These are phyloP conservation scores for Caenorhabditis plicata DNA, from an alignment of 2,888 invertebrate genomes.

Conservation along the genomic window DNA sequence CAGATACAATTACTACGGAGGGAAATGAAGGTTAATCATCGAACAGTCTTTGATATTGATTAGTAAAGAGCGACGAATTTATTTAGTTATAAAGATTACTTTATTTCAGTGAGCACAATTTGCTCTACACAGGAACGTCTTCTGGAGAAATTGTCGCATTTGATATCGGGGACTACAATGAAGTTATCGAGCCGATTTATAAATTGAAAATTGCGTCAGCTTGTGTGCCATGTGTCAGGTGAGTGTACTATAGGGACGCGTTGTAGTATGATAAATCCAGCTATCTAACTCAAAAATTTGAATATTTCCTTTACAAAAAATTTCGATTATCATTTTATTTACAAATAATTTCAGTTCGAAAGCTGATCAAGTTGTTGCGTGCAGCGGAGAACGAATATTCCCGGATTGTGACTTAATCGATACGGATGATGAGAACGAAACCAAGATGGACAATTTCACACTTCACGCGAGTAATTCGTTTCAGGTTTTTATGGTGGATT, in stretches of 20 bases:
- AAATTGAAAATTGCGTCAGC: not conserved
- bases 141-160: conserved; percentile 13
- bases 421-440: not conserved
- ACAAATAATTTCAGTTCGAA: not conserved
- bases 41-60: conserved; percentile 23
- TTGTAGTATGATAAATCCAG: not conserved
- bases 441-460: not conserved
- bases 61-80: too few relatives aligned
- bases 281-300: not conserved
- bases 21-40: conserved; percentile 9
- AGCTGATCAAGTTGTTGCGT: conserved; percentile 1
- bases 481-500: conserved; percentile 19
- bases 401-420: conserved; percentile 1
- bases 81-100: too few relatives aligned
- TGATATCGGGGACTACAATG: conserved; percentile 8
- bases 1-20: conserved; percentile 16
- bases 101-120: conserved; percentile 1
- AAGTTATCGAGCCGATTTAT: conserved; percentile 8
- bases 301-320: not conserved
- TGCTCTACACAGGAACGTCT: conserved; percentile 22
- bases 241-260: not conserved
- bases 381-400: conserved; percentile 16
- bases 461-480: conserved; percentile 8
- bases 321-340: not conserved
- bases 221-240: conserved; percentile 26